Evolutionary conservation across 2,113 vertebrate species (phyloP).

Genomic region (Pseudopipra pipra): DNA sequence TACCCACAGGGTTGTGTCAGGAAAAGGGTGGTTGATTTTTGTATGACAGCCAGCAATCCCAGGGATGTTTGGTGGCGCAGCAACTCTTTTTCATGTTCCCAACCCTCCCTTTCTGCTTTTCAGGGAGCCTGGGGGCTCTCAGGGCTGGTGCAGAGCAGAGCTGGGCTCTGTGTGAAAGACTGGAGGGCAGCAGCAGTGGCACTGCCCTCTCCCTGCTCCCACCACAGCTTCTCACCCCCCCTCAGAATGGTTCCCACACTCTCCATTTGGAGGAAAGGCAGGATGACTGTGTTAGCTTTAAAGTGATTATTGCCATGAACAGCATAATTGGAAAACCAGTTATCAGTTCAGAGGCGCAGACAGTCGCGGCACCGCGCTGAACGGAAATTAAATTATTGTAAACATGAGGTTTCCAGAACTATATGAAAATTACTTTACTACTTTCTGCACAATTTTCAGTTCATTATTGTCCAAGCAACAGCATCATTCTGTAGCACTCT

Average conservation of each 20-base stretch:
- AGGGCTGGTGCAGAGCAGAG: not conserved
- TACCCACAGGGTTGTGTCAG: not conserved
- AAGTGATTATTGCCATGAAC: not conserved
- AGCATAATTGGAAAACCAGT: not conserved
- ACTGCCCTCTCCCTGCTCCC: not conserved
- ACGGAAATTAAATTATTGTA: conserved; percentile 16
- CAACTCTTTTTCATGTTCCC: not conserved
- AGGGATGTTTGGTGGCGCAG: not conserved
- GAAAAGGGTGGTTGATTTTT: not conserved
- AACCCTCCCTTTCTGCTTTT: not conserved
- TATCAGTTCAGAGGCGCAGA: not conserved
- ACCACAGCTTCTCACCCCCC: not conserved
- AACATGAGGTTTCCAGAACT: conserved; percentile 15
- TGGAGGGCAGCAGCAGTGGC: not conserved
- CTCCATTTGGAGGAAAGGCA: not conserved
- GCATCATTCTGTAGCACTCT: not conserved
- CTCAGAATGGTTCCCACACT: not conserved
- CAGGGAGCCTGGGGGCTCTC: not conserved
- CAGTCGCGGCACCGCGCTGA: not conserved
- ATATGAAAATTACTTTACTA: conserved; percentile 31
- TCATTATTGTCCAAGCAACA: conserved; percentile 4
- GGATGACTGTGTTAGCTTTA: not conserved
- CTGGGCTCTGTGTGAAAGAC: not conserved
- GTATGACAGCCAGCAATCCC: not conserved
- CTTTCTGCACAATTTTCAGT: conserved; percentile 1